phyloP scores from a whole-genome alignment of 2,113 vertebrate genomes.

The Dromaius novaehollandiae region DNA sequence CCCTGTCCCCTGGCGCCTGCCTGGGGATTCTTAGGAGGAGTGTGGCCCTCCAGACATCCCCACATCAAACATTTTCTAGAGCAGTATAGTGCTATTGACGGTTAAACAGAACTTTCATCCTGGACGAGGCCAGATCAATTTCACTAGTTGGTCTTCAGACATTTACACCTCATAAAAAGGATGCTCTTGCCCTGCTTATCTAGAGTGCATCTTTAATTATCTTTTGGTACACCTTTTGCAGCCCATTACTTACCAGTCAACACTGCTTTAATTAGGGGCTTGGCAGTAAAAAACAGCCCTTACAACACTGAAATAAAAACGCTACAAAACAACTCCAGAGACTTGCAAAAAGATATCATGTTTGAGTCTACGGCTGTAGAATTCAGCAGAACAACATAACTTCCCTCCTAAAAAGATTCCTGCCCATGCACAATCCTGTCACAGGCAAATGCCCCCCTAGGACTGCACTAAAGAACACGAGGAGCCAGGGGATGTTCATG shows the following conservation, averaged over 20 bases:
- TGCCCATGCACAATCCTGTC: not conserved
- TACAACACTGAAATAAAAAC: slow-evolving; percentile 51
- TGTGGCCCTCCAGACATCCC: not conserved
- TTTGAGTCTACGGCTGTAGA: not conserved
- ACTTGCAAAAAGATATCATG: not conserved
- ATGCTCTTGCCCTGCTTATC: slow-evolving; percentile 42
- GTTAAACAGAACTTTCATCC: slow-evolving; percentile 58
- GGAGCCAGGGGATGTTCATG: not conserved
- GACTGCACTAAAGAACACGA: not conserved
- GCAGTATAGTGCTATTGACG: slow-evolving; percentile 9
- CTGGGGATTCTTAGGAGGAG: not conserved
- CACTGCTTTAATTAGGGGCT: slow-evolving; percentile 54
- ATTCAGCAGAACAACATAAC: not conserved
- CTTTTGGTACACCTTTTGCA: slow-evolving; percentile 58
- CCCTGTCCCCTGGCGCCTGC: not conserved
- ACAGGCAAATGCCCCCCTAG: not conserved
- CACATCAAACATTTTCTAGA: slow-evolving; percentile 47
- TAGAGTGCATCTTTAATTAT: slow-evolving; percentile 46
- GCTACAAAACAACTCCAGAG: not conserved
- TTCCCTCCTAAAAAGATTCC: not conserved
- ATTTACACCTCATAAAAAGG: slow-evolving; percentile 68
- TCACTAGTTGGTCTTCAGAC: slow-evolving; percentile 54
- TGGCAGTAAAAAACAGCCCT: slow-evolving; percentile 27
- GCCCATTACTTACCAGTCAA: slow-evolving; percentile 61
- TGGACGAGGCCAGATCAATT: slow-evolving; percentile 48